phyloP scores from a whole-genome alignment of 2,113 vertebrate species.

The Takifugu bimaculatus region DNA sequence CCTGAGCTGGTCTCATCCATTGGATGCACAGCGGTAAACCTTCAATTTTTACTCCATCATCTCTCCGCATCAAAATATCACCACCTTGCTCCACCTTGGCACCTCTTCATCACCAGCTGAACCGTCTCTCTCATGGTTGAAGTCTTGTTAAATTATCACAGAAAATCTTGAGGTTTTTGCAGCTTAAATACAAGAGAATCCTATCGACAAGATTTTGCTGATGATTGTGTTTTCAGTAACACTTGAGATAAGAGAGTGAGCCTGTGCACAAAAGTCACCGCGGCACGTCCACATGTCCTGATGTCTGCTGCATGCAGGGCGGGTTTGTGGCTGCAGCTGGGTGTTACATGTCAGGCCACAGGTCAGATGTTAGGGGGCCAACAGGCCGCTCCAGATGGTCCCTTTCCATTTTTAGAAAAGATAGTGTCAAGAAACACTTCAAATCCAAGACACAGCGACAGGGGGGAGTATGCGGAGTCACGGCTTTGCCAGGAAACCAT shows the following conservation, averaged over 20 bases:
- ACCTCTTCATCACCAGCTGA: too few relatives aligned
- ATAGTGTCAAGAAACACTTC: constrained; percentile 22
- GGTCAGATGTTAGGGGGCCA: constrained; percentile 36
- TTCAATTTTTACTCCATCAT: too few relatives aligned
- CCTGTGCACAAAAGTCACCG: constrained; percentile 34
- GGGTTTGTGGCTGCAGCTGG: constrained; percentile 33
- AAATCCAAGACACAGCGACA: constrained; percentile 10
- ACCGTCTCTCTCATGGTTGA: too few relatives aligned
- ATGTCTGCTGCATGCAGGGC: constrained; percentile 13
- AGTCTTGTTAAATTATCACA: too few relatives aligned
- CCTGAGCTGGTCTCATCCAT: too few relatives aligned
- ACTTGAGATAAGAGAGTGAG: neutral
- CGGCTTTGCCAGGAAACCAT: constrained; percentile 2
- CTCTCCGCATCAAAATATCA: too few relatives aligned
- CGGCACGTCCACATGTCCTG: constrained; percentile 27
- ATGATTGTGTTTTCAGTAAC: neutral
- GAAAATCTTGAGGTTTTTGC: too few relatives aligned
- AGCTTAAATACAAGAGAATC: too few relatives aligned
- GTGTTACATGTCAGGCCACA: constrained; percentile 38
- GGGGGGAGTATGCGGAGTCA: neutral
- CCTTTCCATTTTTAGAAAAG: constrained; percentile 49
- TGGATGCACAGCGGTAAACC: too few relatives aligned
- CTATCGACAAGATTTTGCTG: too few relatives aligned
- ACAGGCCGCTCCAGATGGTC: constrained; percentile 37
- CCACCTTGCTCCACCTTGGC: too few relatives aligned